Conservation (phyloP, 2,888 invertebrate genomes). For the Axea sp. region DNA sequence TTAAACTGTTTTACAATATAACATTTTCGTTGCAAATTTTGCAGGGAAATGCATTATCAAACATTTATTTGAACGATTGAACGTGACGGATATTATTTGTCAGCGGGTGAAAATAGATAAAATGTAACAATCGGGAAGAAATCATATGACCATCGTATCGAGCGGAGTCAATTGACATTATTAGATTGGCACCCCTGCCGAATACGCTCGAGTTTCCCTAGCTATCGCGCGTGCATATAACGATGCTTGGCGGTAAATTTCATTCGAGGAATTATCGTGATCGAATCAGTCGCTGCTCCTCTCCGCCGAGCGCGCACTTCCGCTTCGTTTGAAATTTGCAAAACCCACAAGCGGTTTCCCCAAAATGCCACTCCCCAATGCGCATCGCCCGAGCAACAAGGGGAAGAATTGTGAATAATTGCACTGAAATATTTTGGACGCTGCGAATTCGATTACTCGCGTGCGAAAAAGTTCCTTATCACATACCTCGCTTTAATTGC, state of each 20-base stretch:
- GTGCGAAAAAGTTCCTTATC: conserved; percentile 41
- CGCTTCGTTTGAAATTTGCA: conserved; percentile 66
- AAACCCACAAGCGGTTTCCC: conserved; percentile 63
- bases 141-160: conserved; percentile 56
- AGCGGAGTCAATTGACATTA: conserved; percentile 78
- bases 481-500: conserved; percentile 24
- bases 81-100: conserved; percentile 45
- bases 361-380: conserved; percentile 38
- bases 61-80: conserved; percentile 14
- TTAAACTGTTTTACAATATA: too few species aligned
- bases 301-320: conserved; percentile 68
- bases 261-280: conserved; percentile 79
- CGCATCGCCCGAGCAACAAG: conserved; percentile 28
- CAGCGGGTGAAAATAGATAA: conserved; percentile 31
- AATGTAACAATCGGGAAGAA: conserved; percentile 54
- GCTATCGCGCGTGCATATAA: conserved; percentile 61
- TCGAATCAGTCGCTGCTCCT: conserved; percentile 76
- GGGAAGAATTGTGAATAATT: conserved; percentile 58
- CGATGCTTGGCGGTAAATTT: conserved; percentile 77
- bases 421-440: conserved; percentile 43
- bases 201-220: conserved; percentile 68
- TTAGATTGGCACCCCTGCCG: conserved; percentile 78
- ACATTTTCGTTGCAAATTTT: too few species aligned
- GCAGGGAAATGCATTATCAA: too few species aligned
- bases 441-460: conserved; percentile 40